These are phyloP conservation scores for Sebastes steindachneri DNA, from an alignment of 2,797 vertebrate genomes.

Conservation along the genomic window DNA sequence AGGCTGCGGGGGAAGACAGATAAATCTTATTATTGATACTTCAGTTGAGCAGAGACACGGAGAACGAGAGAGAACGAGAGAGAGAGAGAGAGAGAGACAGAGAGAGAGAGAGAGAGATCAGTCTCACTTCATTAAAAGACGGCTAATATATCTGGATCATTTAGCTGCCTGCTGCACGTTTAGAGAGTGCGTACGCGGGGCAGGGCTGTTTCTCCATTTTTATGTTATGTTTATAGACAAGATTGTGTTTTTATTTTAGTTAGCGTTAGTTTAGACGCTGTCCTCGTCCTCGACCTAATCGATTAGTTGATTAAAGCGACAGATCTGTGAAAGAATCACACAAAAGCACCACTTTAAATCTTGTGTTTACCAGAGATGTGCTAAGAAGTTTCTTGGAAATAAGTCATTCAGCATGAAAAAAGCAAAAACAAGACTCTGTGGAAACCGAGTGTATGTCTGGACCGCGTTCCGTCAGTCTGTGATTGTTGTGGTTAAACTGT, in stretches of 20 bases:
- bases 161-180: constrained; percentile 45
- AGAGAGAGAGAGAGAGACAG: not conserved
- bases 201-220: not conserved
- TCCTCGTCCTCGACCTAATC: too few species aligned
- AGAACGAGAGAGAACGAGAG: constrained; percentile 25
- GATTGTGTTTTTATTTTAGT: not conserved
- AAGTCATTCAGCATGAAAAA: too few species aligned
- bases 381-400: too few species aligned
- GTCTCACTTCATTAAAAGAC: constrained; percentile 73
- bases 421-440: too few species aligned
- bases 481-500: too few species aligned
- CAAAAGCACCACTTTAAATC: too few species aligned
- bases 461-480: accelerated
- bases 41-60: constrained; percentile 65
- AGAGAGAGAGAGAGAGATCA: constrained; percentile 49
- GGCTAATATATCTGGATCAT: constrained; percentile 58
- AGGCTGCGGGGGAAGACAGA: constrained; percentile 69
- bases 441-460: too few species aligned
- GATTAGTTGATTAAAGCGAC: too few species aligned
- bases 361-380: too few species aligned
- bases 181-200: not conserved
- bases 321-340: too few species aligned
- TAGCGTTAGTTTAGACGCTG: too few species aligned
- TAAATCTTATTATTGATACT: constrained; percentile 84
- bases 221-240: not conserved